Evolutionary conservation across 1,140 invertebrate genomes (phyloP), one percentile per base, ranked within the genome.

Genomic region (Sinonovacula constricta): DNA sequence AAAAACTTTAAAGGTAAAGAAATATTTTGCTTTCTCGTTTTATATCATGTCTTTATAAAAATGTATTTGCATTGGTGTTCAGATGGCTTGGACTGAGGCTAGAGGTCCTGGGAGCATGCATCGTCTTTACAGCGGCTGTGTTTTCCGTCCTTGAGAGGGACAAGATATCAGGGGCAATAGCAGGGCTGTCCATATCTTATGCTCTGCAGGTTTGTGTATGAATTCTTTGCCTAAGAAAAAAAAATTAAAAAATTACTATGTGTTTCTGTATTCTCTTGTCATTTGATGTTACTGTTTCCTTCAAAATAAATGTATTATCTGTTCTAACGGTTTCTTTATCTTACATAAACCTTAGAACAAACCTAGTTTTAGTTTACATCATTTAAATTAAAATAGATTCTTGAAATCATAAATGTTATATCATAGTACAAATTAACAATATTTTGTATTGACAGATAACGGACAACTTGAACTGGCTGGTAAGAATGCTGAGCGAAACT

Each of bases 401-500:
- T 26, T 12, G 3, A 30, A 30, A 5, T 31, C 33, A 30, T 14
- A 26, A 12, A 62, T 62, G 28, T 31, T 62, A 62, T 15, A n/a
- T n/a, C n/a, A n/a, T n/a, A n/a, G n/a, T 57, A 26, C 56, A 57
- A 15, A 57, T 15, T 10, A 57, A 57, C 24, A 57, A 26, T 14
- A 10, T 14, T 12, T 57, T 57, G 14, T 57, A 24, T 14, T 15
- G 56, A 15, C 67, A 85, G 84, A 81, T 85, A 22, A 83, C 82
- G 30, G 79, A 72, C 7, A 80, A 71, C 24, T 51, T 85, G 24
- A 81, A 83, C 51, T 80, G 75, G 74, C 91, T 98, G 63, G 97
- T 99, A 4, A 92, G 97, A 74, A 98, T 98, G 96, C 95, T 95
- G 0, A 96, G 96, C 0, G 97, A 98, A 85, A 95, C 99, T 22